Percentiles rank a stretch among this genome's conserved stretches.
phyloP scores from a whole-genome alignment of 2,888 invertebrate genomes.

The Dryococelus australis region DNA sequence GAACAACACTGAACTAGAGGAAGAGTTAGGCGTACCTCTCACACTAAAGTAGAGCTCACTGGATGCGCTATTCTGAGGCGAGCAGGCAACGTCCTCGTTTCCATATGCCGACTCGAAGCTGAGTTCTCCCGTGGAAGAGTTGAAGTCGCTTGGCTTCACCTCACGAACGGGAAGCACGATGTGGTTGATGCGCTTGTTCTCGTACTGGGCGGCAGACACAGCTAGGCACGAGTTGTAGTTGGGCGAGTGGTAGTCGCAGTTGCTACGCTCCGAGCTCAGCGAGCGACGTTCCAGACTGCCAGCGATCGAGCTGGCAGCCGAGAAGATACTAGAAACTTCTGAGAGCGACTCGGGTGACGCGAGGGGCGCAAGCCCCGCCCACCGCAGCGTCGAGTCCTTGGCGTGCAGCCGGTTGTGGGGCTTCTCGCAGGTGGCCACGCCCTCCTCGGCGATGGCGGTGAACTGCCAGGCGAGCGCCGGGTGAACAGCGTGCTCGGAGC shows the following conservation, averaged over 20 bases:
- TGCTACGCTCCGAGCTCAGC: too few relatives aligned
- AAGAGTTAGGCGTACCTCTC: constrained; percentile 41
- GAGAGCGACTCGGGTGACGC: constrained; percentile 85
- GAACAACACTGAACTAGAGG: background rate
- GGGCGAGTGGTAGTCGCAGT: background rate
- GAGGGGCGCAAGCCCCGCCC: constrained; percentile 71
- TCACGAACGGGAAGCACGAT: background rate
- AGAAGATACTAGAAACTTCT: constrained; percentile 80
- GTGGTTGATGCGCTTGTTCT: background rate
- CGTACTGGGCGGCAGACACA: background rate
- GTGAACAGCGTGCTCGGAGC: constrained; percentile 49
- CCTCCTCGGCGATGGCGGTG: constrained; percentile 56
- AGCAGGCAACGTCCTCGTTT: constrained; percentile 31
- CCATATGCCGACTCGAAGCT: constrained; percentile 42
- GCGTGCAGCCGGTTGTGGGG: too few relatives aligned
- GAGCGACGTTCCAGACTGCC: constrained; percentile 57
- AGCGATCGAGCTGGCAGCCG: constrained; percentile 60
- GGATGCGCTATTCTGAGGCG: constrained; percentile 35
- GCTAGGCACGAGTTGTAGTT: constrained; percentile 4
- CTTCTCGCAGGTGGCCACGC: constrained; percentile 5
- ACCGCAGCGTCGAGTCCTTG: too few relatives aligned
- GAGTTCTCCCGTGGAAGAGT: constrained; percentile 41
- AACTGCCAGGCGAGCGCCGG: constrained; percentile 59
- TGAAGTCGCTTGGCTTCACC: background rate
- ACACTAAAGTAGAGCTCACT: constrained; percentile 42